Evolutionary conservation across 2,888 invertebrate genomes (phyloP).

Genomic region (Hartigia nigra): DNA sequence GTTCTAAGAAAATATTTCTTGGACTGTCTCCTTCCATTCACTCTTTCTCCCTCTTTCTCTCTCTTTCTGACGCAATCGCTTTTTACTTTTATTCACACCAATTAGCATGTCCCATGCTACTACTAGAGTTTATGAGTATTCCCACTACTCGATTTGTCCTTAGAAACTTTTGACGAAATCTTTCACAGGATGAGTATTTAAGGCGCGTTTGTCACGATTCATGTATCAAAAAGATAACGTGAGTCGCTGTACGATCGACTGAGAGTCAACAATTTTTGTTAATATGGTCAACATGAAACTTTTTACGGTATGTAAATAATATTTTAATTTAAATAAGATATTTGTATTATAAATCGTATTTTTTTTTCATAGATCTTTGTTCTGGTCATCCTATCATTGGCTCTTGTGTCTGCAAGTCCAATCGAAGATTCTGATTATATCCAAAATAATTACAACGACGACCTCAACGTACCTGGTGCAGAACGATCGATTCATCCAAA

Average conservation of each 20-base stretch:
- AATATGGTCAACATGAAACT: conserved; percentile 13
- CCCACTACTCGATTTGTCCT: background rate
- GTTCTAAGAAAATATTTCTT: background rate
- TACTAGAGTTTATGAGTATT: background rate
- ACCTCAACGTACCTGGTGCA: conserved; percentile 9
- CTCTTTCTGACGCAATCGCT: background rate
- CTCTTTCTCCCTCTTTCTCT: background rate
- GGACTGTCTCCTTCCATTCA: background rate
- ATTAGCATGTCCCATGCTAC: background rate
- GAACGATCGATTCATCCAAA: conserved; percentile 4
- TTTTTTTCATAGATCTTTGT: conserved; percentile 11
- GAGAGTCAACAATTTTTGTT: background rate
- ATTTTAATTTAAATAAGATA: background rate
- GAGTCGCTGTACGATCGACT: background rate
- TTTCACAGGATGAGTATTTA: background rate
- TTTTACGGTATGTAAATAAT: conserved; percentile 10
- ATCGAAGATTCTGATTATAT: conserved; percentile 10
- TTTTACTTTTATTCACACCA: background rate
- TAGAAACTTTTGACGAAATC: background rate
- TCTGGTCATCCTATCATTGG: conserved; percentile 14
- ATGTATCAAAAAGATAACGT: background rate
- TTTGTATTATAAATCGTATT: conserved; percentile 1
- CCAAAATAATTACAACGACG: background rate
- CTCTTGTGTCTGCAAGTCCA: conserved; percentile 11
- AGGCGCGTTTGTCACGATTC: background rate